These are phyloP conservation scores for Cyphomyrmex costatus DNA, from an alignment of 1,140 invertebrate species.

Conservation along the genomic window DNA sequence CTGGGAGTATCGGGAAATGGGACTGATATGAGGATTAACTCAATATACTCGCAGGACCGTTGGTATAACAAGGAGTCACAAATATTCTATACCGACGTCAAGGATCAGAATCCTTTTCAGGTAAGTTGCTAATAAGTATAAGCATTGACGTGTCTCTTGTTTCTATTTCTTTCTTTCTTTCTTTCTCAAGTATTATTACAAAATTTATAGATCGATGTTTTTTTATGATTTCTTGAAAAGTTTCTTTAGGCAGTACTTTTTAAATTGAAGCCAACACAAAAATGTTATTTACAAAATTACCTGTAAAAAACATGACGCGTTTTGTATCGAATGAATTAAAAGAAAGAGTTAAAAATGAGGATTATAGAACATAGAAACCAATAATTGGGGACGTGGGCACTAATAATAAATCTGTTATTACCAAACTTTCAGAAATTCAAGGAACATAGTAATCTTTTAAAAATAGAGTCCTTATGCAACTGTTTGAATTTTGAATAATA, in stretches of 20 bases:
- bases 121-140: constrained; percentile 70
- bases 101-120: constrained; percentile 83
- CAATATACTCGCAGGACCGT: constrained; percentile 85
- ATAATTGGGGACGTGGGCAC: no score
- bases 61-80: constrained; percentile 81
- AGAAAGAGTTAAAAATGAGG: no score
- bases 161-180: background rate
- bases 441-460: no score
- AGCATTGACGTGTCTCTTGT: background rate
- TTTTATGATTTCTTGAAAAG: background rate
- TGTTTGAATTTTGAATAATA: no score
- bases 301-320: no score
- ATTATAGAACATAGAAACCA: no score
- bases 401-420: no score
- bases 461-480: no score
- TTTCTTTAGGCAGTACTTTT: background rate
- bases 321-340: no score
- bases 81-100: constrained; percentile 82
- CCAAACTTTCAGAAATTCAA: no score
- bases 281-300: no score
- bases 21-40: constrained; percentile 84
- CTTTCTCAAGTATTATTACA: background rate
- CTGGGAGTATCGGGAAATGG: constrained; percentile 67
- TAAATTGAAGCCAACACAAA: background rate
- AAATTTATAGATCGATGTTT: background rate